A percentile compares a stretch with the other conserved stretches of the same genome.
Evolutionary conservation across 2,113 vertebrate species (phyloP).

Genomic region (Trachemys scripta): DNA sequence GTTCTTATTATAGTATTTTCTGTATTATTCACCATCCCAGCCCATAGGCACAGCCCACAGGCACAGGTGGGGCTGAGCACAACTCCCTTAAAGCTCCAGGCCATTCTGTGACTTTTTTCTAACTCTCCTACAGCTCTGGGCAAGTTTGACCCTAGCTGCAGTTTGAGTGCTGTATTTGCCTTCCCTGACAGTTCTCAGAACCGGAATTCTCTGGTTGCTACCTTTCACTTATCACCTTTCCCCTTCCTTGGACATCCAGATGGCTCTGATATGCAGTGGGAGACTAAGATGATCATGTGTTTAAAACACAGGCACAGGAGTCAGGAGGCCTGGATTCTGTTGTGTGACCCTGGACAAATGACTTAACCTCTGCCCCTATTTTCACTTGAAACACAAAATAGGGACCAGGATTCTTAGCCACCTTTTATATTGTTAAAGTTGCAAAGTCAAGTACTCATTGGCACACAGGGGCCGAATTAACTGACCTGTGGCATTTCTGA

Average conservation of each 20-base stretch:
- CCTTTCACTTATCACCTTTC: background rate
- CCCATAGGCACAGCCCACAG: background rate
- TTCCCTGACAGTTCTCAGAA: background rate
- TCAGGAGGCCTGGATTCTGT: background rate
- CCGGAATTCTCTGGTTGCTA: background rate
- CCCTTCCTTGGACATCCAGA: background rate
- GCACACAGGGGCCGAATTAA: background rate
- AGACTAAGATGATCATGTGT: background rate
- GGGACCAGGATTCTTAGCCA: background rate
- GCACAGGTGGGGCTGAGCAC: background rate
- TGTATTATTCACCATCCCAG: background rate
- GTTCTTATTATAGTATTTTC: background rate
- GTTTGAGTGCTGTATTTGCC: too few species aligned
- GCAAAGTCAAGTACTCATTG: background rate
- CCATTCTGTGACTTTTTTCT: background rate
- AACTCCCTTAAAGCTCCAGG: background rate
- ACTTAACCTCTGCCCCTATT: background rate
- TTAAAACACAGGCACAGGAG: background rate
- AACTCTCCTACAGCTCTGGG: background rate
- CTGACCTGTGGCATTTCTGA: background rate
- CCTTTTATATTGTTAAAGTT: background rate
- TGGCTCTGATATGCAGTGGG: background rate
- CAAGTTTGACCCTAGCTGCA: background rate
- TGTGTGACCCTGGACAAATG: background rate
- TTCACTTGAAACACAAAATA: background rate